Evolutionary conservation across 2,113 vertebrate species (phyloP).

Genomic region (Neodontobutis hainanensis): DNA sequence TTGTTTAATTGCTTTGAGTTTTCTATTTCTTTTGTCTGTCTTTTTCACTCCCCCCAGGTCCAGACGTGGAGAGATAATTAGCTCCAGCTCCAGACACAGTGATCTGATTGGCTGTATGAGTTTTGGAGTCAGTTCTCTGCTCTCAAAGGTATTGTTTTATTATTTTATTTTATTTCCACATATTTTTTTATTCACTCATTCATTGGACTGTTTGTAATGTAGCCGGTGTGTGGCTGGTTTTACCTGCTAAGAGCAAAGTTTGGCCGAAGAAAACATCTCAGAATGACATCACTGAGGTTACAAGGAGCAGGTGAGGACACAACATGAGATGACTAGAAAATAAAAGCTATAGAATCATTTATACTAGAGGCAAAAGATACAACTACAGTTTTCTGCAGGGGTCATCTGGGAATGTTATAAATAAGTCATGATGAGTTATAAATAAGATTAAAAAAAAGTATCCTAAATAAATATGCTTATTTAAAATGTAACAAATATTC

Average conservation of each 20-base stretch:
- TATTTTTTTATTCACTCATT: neutral
- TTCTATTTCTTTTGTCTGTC: too few relatives aligned
- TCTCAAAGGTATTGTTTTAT: conserved; percentile 64
- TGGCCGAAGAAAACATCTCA: conserved; percentile 87
- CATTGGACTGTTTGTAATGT: conserved; percentile 1
- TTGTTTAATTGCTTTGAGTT: too few relatives aligned
- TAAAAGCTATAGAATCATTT: neutral
- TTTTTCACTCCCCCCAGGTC: too few relatives aligned
- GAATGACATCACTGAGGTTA: conserved; percentile 74
- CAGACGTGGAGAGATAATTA: too few relatives aligned
- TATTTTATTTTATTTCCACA: neutral
- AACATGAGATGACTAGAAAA: neutral
- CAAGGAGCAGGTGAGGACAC: neutral
- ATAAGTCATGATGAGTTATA: too few relatives aligned
- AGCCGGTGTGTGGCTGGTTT: conserved; percentile 89
- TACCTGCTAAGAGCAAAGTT: conserved; percentile 85
- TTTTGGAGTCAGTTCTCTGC: conserved; percentile 86
- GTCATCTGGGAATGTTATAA: too few relatives aligned
- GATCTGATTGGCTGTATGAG: conserved; percentile 90
- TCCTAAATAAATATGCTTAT: too few relatives aligned
- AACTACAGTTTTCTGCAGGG: too few relatives aligned
- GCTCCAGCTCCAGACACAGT: conserved; percentile 61
- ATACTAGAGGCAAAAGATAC: too few relatives aligned
- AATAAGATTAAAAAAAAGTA: too few relatives aligned
- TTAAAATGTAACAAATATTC: too few relatives aligned